phyloP scores from a whole-genome alignment of 2,113 vertebrate species.

The Saguinus imperator region DNA sequence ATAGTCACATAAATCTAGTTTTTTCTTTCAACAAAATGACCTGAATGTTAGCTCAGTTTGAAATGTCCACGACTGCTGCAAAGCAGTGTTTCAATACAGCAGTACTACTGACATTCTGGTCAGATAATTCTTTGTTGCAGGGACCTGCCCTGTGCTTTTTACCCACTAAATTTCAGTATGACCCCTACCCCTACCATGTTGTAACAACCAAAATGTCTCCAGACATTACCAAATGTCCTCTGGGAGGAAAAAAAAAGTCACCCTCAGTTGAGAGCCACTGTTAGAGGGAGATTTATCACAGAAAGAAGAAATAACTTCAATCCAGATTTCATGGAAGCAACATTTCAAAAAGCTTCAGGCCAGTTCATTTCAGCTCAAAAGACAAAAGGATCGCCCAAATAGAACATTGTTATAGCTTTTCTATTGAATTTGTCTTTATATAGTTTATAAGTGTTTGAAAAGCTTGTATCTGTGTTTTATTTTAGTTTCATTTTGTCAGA shows the following conservation, averaged over 20 bases:
- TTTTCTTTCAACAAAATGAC: background rate
- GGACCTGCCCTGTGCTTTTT: background rate
- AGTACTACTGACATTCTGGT: background rate
- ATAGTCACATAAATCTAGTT: background rate
- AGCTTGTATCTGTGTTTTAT: background rate
- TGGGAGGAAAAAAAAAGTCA: background rate
- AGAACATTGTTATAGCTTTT: background rate
- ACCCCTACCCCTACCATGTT: background rate
- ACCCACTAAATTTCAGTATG: background rate
- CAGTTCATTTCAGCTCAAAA: background rate
- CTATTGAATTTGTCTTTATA: constrained; percentile 3
- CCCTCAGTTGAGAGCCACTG: background rate
- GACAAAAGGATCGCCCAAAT: background rate
- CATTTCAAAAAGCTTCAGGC: background rate
- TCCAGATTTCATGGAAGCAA: background rate
- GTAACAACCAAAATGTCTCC: background rate
- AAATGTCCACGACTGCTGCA: background rate
- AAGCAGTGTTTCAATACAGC: background rate
- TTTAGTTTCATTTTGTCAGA: background rate
- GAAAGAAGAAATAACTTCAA: background rate
- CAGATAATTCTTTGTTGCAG: background rate
- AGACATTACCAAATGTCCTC: background rate
- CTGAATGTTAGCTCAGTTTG: constrained; percentile 14
- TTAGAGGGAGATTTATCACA: background rate
- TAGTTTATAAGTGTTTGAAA: constrained; percentile 11